Evolutionary conservation across 2,113 vertebrate genomes (phyloP), one percentile per base, ranked within the genome.

Genomic region (Eurystomus gularis): DNA sequence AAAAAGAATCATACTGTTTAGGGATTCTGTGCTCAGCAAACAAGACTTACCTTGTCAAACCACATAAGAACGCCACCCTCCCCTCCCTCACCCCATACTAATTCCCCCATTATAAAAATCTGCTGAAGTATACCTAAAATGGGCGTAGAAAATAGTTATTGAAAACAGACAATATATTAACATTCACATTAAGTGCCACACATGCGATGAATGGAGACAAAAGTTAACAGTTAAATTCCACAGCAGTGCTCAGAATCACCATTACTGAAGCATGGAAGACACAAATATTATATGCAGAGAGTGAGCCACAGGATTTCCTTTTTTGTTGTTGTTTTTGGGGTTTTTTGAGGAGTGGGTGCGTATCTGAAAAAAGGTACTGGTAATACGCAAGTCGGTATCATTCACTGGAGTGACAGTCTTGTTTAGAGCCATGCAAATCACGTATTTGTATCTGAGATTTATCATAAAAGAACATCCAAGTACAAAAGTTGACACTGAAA

Each of bases 31-130:
- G 68, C 37, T 91, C 37, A 51, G 8, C 49, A 82, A 78, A 72
- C 31, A 42, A 51, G 62, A 88, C 78, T 88, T 89, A 93, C 92
- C 91, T 76, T 60, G 72, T 71, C 37, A 79, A 90, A 86, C 37
- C 66, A 87, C 4, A 0, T 35, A 29, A 28, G 35, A 91, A 58
- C 19, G 81, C 5, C 44, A 52, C 44, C 60, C 35, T 55, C 60
- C 40, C 60, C 28, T 39, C 84, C 79, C 64, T 44, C 69, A 69
- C 25, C 28, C 71, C 68, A 64, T 70, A 60, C 10, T 54, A 85
- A 76, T 20, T 16, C 10, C 29, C 37, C 55, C 20, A 51, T 51
- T 55, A 70, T 17, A 84, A 83, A 93, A 88, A 83, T 37, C 37
- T 71, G 23, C 29, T 71, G 23, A 86, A 77, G 33, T 54, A 57